A percentile compares a stretch with the other conserved stretches of the same genome.
Evolutionary conservation across 2,888 invertebrate species (phyloP).

Genomic region (Tethea ocularis): DNA sequence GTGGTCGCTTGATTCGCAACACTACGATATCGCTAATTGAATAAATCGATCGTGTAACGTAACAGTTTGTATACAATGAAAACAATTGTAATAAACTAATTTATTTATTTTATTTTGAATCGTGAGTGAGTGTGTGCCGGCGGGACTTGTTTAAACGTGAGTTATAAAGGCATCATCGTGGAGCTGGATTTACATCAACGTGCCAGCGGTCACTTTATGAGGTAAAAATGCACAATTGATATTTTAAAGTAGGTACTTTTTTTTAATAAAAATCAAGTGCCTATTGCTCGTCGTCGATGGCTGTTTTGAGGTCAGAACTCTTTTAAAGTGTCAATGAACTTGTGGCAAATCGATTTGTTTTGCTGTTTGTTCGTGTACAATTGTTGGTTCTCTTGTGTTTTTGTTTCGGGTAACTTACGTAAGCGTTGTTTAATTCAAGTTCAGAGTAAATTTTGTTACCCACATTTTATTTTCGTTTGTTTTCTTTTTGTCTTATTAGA

Average conservation of each 20-base stretch:
- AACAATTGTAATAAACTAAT: slow-evolving; percentile 34
- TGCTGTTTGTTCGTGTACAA: slow-evolving; percentile 32
- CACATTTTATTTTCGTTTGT: background rate
- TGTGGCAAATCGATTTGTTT: slow-evolving; percentile 43
- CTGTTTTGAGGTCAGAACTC: slow-evolving; percentile 22
- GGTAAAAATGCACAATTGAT: slow-evolving; percentile 62
- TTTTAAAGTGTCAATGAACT: slow-evolving; percentile 51
- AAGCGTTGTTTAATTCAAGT: slow-evolving; percentile 1
- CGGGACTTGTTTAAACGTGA: slow-evolving; percentile 48
- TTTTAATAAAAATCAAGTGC: slow-evolving; percentile 5
- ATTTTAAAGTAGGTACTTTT: background rate
- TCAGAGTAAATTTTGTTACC: slow-evolving; percentile 1
- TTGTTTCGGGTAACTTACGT: slow-evolving; percentile 7
- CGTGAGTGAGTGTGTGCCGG: slow-evolving; percentile 55
- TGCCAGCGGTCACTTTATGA: slow-evolving; percentile 90
- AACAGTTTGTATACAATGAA: slow-evolving; percentile 52
- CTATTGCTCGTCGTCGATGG: slow-evolving; percentile 14
- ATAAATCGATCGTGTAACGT: slow-evolving; percentile 60
- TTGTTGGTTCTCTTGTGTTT: slow-evolving; percentile 11
- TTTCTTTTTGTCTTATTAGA: background rate
- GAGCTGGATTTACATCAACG: slow-evolving; percentile 91
- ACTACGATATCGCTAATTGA: slow-evolving; percentile 61
- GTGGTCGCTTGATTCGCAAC: slow-evolving; percentile 64
- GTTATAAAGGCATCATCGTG: slow-evolving; percentile 84
- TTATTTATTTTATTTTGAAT: slow-evolving; percentile 12